These are phyloP conservation scores for Rhaphigaster nebulosa DNA, from an alignment of 2,888 invertebrate genomes.

Conservation along the genomic window DNA sequence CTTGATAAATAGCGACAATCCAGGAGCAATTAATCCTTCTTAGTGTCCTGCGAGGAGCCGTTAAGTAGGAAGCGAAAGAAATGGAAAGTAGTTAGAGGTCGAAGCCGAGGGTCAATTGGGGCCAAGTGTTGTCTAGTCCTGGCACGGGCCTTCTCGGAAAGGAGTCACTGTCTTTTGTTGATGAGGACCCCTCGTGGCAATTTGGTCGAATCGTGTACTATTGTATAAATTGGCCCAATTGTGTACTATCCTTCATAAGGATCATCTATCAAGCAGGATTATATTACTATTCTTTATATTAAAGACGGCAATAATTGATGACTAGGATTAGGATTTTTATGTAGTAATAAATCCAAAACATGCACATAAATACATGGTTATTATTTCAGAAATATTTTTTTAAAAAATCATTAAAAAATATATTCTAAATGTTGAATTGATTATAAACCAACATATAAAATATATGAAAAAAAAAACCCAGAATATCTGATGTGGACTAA, in stretches of 20 bases:
- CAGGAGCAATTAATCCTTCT: neutral
- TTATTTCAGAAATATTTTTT: no score
- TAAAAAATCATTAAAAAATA: no score
- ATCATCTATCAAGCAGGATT: neutral
- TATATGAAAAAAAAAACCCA: no score
- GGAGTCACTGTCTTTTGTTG: neutral
- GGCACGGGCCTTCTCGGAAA: neutral
- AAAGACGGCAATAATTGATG: no score
- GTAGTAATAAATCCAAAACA: no score
- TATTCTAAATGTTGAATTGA: no score
- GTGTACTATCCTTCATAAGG: neutral
- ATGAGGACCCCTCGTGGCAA: neutral
- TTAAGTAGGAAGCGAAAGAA: constrained; percentile 3
- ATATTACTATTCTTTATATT: no score
- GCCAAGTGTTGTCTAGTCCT: neutral
- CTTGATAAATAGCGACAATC: neutral
- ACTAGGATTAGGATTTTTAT: no score
- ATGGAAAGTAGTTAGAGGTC: neutral
- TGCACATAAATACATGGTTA: no score
- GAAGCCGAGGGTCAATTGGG: neutral
- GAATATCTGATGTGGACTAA: no score
- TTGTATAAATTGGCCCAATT: no score
- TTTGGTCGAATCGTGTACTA: neutral
- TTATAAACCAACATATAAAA: no score
- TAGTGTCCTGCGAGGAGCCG: neutral